A percentile compares a stretch with the other conserved stretches of the same genome.
Conservation (phyloP, 2,888 invertebrate genomes). For the Noctua janthina region DNA sequence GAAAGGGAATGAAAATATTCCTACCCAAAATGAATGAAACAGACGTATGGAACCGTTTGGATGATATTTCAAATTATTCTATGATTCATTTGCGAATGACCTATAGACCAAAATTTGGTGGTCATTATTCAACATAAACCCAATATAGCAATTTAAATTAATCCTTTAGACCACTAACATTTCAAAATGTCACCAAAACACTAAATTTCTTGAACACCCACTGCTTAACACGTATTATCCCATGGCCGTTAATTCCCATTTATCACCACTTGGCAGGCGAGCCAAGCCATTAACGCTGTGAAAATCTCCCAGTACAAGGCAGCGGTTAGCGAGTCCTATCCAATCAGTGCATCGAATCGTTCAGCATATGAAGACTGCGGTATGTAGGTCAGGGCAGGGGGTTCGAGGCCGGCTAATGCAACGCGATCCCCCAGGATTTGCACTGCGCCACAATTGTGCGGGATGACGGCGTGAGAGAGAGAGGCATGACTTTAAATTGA, state of each 20-base stretch:
- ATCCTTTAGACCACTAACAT: neutral
- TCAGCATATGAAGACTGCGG: conserved; percentile 57
- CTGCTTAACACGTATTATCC: conserved; percentile 24
- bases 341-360: conserved; percentile 59
- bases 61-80: neutral
- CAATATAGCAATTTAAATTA: conserved; percentile 11
- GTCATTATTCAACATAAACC: neutral
- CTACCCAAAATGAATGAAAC: neutral
- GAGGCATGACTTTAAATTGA: neutral
- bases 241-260: conserved; percentile 24
- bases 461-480: conserved; percentile 26
- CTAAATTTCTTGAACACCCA: neutral
- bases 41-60: neutral
- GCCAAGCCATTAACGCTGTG: conserved; percentile 37
- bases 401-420: conserved; percentile 67
- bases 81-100: neutral
- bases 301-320: conserved; percentile 42
- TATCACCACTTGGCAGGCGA: conserved; percentile 35
- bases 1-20: neutral
- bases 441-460: conserved; percentile 58
- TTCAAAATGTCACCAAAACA: conserved; percentile 1
- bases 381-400: conserved; percentile 65
- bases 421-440: conserved; percentile 64
- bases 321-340: conserved; percentile 41
- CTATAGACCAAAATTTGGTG: neutral